Percentiles rank a stretch among this genome's conserved stretches.
Evolutionary conservation across 1,140 invertebrate species (phyloP).

Genomic region (Formica exsecta): DNA sequence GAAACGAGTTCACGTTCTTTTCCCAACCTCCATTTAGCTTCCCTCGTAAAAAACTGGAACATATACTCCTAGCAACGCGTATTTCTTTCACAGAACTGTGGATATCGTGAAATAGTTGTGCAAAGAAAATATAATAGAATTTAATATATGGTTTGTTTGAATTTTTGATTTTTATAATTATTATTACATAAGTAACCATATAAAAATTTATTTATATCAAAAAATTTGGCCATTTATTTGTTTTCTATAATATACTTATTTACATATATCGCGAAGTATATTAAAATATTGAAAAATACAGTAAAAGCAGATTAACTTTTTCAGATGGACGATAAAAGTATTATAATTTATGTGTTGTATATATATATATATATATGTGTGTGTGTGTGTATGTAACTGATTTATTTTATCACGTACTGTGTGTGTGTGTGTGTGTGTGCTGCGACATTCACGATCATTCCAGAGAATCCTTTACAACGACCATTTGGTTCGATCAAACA

Average conservation of each 20-base stretch:
- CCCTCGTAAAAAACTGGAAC: conserved; percentile 75
- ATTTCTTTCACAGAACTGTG: conserved; percentile 42
- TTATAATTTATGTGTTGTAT: neutral
- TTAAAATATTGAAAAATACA: neutral
- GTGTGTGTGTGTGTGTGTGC: neutral
- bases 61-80: conserved; percentile 60
- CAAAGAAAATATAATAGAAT: neutral
- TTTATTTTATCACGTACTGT: conserved; percentile 35
- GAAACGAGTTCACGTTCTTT: conserved; percentile 72
- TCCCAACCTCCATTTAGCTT: conserved; percentile 74
- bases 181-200: neutral
- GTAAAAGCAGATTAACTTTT: neutral
- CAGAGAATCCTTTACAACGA: conserved; percentile 27
- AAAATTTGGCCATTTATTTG: neutral
- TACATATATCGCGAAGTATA: neutral
- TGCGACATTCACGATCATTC: conserved; percentile 10
- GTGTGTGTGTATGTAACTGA: neutral
- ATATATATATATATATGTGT: neutral
- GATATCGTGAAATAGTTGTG: conserved; percentile 15
- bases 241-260: neutral
- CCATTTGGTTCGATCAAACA: conserved; percentile 20
- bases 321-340: neutral
- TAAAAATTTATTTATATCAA: neutral
- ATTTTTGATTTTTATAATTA: neutral
- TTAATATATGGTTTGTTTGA: neutral